Percentiles rank a stretch among this genome's conserved stretches.
phyloP scores from a whole-genome alignment of 2,888 invertebrate genomes.

The Campopleginae sp. region DNA sequence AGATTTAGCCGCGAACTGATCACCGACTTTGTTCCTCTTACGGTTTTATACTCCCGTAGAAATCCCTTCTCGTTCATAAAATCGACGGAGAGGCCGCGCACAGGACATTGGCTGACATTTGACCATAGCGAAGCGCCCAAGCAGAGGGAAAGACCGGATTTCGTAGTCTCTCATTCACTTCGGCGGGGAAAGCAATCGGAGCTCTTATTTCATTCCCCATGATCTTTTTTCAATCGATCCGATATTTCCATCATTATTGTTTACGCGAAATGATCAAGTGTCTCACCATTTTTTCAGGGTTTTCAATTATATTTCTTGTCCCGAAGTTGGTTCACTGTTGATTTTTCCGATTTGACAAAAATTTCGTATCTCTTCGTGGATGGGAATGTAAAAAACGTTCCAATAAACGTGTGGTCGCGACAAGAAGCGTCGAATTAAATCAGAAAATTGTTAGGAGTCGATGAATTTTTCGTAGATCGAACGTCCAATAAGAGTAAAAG shows the following conservation, averaged over 20 bases:
- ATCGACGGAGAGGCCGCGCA: slow-evolving; percentile 53
- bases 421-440: background rate
- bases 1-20: slow-evolving; percentile 77
- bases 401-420: background rate
- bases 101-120: slow-evolving; percentile 79
- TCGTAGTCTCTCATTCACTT: slow-evolving; percentile 75
- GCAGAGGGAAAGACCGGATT: slow-evolving; percentile 79
- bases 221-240: slow-evolving; percentile 47
- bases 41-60: slow-evolving; percentile 79
- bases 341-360: background rate
- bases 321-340: background rate
- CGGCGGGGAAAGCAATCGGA: slow-evolving; percentile 75
- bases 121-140: slow-evolving; percentile 71
- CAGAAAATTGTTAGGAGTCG: background rate
- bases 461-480: slow-evolving; percentile 10
- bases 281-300: background rate
- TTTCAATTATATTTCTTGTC: background rate
- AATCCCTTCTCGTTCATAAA: slow-evolving; percentile 78
- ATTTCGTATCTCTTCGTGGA: background rate
- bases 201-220: slow-evolving; percentile 63
- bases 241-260: slow-evolving; percentile 18
- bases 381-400: background rate
- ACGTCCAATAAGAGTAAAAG: slow-evolving; percentile 47
- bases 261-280: slow-evolving; percentile 17
- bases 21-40: slow-evolving; percentile 74